Base-by-base conservation (phyloP, 2,797 vertebrate genomes). In the Hippocampus kuda region DNA sequence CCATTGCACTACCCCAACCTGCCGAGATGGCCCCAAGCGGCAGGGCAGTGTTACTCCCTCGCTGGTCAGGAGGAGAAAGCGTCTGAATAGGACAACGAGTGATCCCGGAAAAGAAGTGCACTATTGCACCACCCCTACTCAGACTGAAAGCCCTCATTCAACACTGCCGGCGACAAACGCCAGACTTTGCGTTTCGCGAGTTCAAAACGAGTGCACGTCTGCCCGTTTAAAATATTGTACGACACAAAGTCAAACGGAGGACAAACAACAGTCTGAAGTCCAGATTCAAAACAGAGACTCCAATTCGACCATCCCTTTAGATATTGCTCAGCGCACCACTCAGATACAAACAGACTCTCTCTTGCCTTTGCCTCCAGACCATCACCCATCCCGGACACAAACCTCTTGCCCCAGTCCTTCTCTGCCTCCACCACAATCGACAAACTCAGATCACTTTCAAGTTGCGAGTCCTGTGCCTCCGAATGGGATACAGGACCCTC, bases 91-190 rank as follows among this genome's bases (percentile, higher is more conserved):
- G 74, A 84, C 89, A 30, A 81, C 86, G 8, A 92, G 91, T 64
- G 90, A 92, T 79, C 91, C 90, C 20, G 90, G 89, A 59, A 91
- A 89, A 65, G 87, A 88, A 70, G 87, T 88, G 65, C 79, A 86
- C 67, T 86, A 82, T 74, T 87, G 87, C 68, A 87, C 85, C 22
- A 88, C 84, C 48, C 80, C 86, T 20, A 89, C 88, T 27, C 87
- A 89, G 75, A 90, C 86, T 22, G 87, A 90, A 72, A 82, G 73
- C 60, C 84, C 77, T 26, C 54, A 69, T 72, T 72, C 69, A 27
- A 79, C 78, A 24, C 79, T 68, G 0, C 69, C 83, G 3, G 80
- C 78, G 16, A 66, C 79, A 56, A 80, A 69, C 66, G 68, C 74
- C 70, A 84, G 83, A 73, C 70, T 81, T 63, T 86, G 85, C 41